phyloP scores from a whole-genome alignment of 2,113 vertebrate species.

The Anoura caudifer region DNA sequence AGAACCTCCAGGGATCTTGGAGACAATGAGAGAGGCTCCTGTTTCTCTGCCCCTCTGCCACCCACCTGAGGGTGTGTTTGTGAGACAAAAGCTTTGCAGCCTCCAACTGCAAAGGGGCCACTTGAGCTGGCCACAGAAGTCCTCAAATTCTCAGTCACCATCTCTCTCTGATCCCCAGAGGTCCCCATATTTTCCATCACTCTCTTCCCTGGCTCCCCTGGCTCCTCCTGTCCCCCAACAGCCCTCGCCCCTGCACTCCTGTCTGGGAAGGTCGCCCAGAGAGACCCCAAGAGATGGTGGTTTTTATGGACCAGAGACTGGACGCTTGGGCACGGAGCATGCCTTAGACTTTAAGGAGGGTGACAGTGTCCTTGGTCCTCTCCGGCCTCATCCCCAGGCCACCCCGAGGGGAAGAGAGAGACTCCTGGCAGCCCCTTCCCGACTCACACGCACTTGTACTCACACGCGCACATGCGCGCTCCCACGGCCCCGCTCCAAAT shows the following conservation, averaged over 20 bases:
- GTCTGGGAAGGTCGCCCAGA: not conserved
- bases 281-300: not conserved
- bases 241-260: accelerated
- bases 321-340: accelerated
- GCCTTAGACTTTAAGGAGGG: accelerated
- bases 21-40: too few species aligned
- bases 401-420: accelerated
- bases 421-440: not conserved
- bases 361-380: not conserved
- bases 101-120: not conserved
- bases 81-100: not conserved
- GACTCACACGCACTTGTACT: not conserved
- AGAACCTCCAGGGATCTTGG: not conserved
- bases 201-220: not conserved
- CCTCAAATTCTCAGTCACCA: not conserved
- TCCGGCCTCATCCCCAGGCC: accelerated
- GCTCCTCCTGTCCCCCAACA: too few species aligned
- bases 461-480: not conserved
- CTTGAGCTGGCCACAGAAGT: not conserved
- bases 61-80: not conserved
- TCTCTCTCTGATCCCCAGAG: not conserved
- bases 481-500: not conserved
- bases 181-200: not conserved
- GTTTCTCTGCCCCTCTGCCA: not conserved
- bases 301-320: too few species aligned